A percentile compares a stretch with the other conserved stretches of the same genome.
Evolutionary conservation across 2,888 invertebrate genomes (phyloP).

Genomic region (Ichneumoninae sp.): DNA sequence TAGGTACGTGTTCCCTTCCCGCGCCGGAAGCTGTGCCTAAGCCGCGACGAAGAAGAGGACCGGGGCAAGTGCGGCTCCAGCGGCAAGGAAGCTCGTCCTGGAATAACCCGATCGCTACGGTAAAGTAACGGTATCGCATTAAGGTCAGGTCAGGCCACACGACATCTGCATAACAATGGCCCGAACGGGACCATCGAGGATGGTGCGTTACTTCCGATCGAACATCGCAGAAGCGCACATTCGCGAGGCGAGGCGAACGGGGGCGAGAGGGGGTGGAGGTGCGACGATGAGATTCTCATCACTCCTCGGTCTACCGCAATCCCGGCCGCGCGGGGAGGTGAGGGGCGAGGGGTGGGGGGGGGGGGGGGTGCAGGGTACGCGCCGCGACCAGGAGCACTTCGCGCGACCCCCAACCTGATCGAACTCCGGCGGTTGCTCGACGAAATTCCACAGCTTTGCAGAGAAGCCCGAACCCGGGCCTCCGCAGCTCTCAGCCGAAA

Average conservation of each 20-base stretch:
- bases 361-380: slow-evolving; percentile 13
- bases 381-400: slow-evolving; percentile 17
- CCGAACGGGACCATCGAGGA: slow-evolving; percentile 30
- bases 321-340: neutral
- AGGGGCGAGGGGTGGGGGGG: no score
- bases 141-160: slow-evolving; percentile 48
- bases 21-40: neutral
- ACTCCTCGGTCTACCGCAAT: slow-evolving; percentile 61
- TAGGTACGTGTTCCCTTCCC: neutral
- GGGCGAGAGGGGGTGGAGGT: slow-evolving; percentile 7
- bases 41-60: neutral
- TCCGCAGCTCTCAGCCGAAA: slow-evolving; percentile 1
- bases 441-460: slow-evolving; percentile 25
- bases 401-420: slow-evolving; percentile 27
- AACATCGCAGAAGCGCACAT: slow-evolving; percentile 49
- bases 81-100: slow-evolving; percentile 30
- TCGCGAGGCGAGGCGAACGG: slow-evolving; percentile 18
- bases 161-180: slow-evolving; percentile 61
- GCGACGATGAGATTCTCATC: slow-evolving; percentile 61
- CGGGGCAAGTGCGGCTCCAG: neutral
- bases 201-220: slow-evolving; percentile 45
- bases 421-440: slow-evolving; percentile 25
- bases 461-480: neutral
- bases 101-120: slow-evolving; percentile 32
- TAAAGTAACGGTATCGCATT: slow-evolving; percentile 51